Percentiles rank a stretch among this genome's conserved stretches.
Conservation (phyloP, 2,888 invertebrate species). For the Zonitis immaculata region DNA sequence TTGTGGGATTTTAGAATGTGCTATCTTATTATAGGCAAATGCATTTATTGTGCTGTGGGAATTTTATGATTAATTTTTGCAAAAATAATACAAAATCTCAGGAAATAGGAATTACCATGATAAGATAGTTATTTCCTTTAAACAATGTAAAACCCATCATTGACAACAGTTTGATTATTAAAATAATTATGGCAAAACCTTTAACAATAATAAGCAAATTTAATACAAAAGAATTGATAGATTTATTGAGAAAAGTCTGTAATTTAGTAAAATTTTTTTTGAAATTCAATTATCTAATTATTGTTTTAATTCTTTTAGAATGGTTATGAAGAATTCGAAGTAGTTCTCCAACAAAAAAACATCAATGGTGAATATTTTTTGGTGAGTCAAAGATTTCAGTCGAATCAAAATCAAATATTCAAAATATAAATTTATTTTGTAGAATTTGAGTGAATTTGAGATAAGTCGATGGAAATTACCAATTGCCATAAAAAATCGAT, state of each 20-base stretch:
- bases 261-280: not conserved
- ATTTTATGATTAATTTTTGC: not conserved
- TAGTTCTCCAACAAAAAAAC: not conserved
- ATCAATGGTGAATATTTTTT: not conserved
- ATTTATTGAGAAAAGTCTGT: not conserved
- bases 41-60: too few relatives aligned
- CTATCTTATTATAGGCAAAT: too few relatives aligned
- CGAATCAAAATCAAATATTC: not conserved
- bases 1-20: too few relatives aligned
- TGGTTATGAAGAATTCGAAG: not conserved
- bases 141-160: not conserved
- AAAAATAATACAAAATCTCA: not conserved
- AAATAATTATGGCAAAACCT: not conserved
- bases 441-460: not conserved
- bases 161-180: not conserved
- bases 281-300: not conserved
- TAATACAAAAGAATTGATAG: not conserved
- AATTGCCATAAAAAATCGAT: not conserved
- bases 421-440: not conserved
- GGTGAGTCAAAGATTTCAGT: not conserved
- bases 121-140: not conserved
- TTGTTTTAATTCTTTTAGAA: not conserved
- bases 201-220: not conserved
- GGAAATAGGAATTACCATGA: not conserved
- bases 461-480: constrained; percentile 1